These are phyloP conservation scores for Cotesia vestalis DNA, from an alignment of 1,140 invertebrate genomes.

Conservation along the genomic window DNA sequence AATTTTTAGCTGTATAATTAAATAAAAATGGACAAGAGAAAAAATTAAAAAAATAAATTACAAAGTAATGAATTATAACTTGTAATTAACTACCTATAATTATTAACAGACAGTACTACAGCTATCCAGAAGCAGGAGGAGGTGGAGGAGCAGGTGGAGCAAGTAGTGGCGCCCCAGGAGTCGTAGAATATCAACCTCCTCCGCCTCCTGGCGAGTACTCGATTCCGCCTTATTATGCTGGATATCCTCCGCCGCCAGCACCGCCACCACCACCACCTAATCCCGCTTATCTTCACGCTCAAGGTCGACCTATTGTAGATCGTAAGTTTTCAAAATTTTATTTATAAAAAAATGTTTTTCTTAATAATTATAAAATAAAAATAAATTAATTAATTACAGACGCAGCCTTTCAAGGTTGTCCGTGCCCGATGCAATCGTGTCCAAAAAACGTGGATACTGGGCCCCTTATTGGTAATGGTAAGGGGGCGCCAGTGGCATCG, in stretches of 20 bases:
- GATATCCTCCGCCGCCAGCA: constrained; percentile 74
- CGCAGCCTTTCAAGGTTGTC: constrained; percentile 74
- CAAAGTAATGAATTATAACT: neutral
- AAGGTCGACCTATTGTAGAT: constrained; percentile 63
- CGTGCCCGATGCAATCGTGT: constrained; percentile 89
- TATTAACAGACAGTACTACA: constrained; percentile 58
- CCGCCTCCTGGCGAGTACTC: constrained; percentile 59
- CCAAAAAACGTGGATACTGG: constrained; percentile 97
- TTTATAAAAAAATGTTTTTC: neutral
- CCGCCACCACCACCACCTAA: constrained; percentile 73
- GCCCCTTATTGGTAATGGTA: constrained; percentile 89
- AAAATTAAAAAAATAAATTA: neutral
- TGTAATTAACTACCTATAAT: neutral
- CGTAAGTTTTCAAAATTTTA: constrained; percentile 48
- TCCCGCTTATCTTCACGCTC: constrained; percentile 66
- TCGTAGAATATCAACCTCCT: constrained; percentile 60
- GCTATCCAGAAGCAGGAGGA: constrained; percentile 57
- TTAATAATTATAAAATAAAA: neutral
- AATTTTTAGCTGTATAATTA: neutral
- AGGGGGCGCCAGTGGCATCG: constrained; percentile 75
- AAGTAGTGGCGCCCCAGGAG: constrained; percentile 49
- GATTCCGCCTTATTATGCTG: constrained; percentile 63
- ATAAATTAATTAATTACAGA: constrained; percentile 57
- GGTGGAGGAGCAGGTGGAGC: constrained; percentile 54
- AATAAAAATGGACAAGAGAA: too few species aligned